These are phyloP conservation scores for Thecocarcelia acutangulata DNA, from an alignment of 2,888 invertebrate species.

Conservation along the genomic window DNA sequence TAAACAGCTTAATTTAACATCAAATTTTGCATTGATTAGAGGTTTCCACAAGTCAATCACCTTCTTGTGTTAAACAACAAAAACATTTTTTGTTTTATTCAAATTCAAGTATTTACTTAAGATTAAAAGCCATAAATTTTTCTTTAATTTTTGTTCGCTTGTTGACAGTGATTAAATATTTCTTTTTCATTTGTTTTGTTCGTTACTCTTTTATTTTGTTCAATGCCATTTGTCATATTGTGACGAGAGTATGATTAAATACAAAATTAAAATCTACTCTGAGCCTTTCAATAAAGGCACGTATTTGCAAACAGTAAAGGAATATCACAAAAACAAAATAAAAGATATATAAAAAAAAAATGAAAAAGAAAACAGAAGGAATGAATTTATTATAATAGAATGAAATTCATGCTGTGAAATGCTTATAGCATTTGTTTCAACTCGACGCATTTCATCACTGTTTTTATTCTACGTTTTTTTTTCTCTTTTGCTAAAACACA, in stretches of 20 bases:
- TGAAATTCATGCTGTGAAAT: conserved; percentile 54
- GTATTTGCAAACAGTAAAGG: conserved; percentile 18
- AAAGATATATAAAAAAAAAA: background rate
- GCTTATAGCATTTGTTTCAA: conserved; percentile 36
- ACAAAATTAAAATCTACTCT: conserved; percentile 30
- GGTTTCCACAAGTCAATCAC: too few relatives aligned
- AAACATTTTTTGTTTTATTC: too few relatives aligned
- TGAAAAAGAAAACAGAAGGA: conserved; percentile 31
- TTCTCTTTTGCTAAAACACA: conserved; percentile 14
- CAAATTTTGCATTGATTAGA: too few relatives aligned
- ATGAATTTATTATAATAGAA: conserved; percentile 46
- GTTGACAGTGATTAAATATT: background rate
- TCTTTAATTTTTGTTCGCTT: background rate
- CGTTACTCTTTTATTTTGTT: conserved; percentile 15
- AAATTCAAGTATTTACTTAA: too few relatives aligned
- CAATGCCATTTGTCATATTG: conserved; percentile 48
- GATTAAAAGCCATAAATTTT: too few relatives aligned
- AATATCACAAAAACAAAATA: conserved; percentile 4
- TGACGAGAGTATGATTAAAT: conserved; percentile 44
- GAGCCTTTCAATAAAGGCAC: conserved; percentile 16
- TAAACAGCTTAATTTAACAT: too few relatives aligned
- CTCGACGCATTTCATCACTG: conserved; percentile 27
- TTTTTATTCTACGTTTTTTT: background rate
- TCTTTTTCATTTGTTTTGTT: background rate
- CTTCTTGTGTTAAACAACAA: too few relatives aligned